Percentiles rank a stretch among this genome's conserved stretches.
phyloP scores from a whole-genome alignment of 2,797 vertebrate genomes.

The Coregonus ussuriensis region DNA sequence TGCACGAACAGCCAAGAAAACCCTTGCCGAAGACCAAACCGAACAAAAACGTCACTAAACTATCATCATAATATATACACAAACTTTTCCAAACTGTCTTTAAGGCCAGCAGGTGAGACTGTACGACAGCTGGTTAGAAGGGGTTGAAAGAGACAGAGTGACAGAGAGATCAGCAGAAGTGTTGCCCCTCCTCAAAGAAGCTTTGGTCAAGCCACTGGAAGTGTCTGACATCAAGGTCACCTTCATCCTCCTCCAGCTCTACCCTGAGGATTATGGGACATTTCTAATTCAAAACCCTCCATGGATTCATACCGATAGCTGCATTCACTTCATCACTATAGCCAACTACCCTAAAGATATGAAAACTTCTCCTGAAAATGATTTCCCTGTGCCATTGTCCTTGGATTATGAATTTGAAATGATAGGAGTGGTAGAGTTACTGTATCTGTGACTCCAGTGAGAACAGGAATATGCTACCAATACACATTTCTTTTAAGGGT shows the following conservation, averaged over 20 bases:
- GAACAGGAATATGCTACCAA: not conserved
- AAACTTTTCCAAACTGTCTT: not conserved
- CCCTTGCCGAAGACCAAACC: no score
- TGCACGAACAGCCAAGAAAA: no score
- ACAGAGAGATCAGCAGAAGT: constrained; percentile 42
- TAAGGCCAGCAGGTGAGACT: not conserved
- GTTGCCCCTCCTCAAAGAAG: constrained; percentile 66
- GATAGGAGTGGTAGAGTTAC: not conserved
- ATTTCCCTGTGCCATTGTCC: not conserved
- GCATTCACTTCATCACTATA: constrained; percentile 6
- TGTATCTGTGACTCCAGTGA: not conserved
- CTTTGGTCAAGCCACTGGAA: constrained; percentile 59
- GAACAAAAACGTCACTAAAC: no score
- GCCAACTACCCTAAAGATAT: not conserved
- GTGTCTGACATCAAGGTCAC: constrained; percentile 63
- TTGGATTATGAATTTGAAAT: not conserved
- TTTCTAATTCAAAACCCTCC: constrained; percentile 44
- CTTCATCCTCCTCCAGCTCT: constrained; percentile 58
- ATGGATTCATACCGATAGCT: constrained; percentile 13
- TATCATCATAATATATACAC: no score
- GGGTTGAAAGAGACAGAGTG: constrained; percentile 7
- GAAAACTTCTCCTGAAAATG: not conserved
- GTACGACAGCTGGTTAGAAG: not conserved
- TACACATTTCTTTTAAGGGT: not conserved
- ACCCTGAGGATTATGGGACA: constrained; percentile 56